Evolutionary conservation across 1,140 invertebrate species (phyloP).

Genomic region (Drosophila kikkawai): DNA sequence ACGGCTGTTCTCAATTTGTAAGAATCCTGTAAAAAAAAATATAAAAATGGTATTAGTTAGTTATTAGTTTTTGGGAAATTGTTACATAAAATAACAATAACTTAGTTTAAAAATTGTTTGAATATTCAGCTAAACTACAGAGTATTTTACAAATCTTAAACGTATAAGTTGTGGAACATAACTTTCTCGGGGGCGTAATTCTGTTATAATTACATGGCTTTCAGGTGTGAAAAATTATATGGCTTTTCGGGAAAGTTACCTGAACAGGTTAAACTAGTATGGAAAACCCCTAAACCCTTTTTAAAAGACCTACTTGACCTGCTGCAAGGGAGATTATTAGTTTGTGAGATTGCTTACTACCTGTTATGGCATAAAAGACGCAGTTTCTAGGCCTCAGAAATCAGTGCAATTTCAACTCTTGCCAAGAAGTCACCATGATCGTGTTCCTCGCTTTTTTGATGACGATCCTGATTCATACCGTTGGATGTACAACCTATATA

Average conservation of each 20-base stretch:
- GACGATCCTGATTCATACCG: neutral
- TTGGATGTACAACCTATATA: slow-evolving; percentile 34
- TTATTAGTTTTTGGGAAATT: neutral
- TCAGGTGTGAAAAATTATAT: neutral
- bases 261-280: neutral
- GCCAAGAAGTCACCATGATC: slow-evolving; percentile 1
- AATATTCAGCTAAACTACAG: too few relatives aligned
- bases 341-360: slow-evolving; percentile 13
- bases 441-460: slow-evolving; percentile 7
- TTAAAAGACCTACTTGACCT: neutral
- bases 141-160: too few relatives aligned
- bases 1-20: slow-evolving; percentile 95
- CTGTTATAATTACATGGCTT: neutral
- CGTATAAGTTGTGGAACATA: too few relatives aligned
- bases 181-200: neutral
- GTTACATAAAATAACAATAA: too few relatives aligned
- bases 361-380: slow-evolving; percentile 45
- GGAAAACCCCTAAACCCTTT: slow-evolving; percentile 6
- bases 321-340: neutral
- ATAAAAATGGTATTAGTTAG: neutral
- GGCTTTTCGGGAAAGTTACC: neutral
- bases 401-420: slow-evolving; percentile 26
- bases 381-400: neutral
- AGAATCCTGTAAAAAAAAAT: slow-evolving; percentile 89
- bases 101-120: too few relatives aligned